Base-by-base conservation (phyloP, 2,113 vertebrate species). In the Gorsachius goisagi region DNA sequence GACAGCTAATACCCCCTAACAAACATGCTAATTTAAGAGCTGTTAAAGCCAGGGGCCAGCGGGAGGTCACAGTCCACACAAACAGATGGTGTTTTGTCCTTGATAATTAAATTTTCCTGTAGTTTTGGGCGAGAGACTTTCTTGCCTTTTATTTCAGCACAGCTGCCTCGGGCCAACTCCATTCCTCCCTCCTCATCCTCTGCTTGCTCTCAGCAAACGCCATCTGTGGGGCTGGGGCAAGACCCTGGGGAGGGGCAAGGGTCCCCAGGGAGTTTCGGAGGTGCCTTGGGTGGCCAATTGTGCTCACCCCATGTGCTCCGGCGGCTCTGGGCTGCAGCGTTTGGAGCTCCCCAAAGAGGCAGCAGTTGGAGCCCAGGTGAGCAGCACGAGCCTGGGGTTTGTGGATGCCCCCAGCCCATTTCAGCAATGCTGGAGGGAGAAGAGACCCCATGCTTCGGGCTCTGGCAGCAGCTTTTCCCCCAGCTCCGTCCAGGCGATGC, bases 31-130 rank as follows among this genome's bases (percentile, higher is more conserved):
- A 92, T 91, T 92, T 94, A 67, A 94, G 91, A 95, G 58, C 90
- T 90, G 55, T 56, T 93, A 85, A 85, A 88, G 80, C 89, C 76
- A 16, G 14, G 59, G 82, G 94, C 73, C 79, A 86, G 71, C 2
- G 0, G 32, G 87, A 95, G 95, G 93, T 95, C 94, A 90, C 73
- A 71, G 88, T 93, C 83, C 33, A 0, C 56, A 50, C 87, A 95
- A 93, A 92, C 96, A 97, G 95, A 97, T 97, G 97, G 88, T 87
- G 80, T 94, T 92, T 95, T 93, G 93, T 94, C 91, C 95, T 90
- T 89, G 95, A 18, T 94, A 96, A 96, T 92, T 96, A 90, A 92
- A 91, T 92, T 89, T 92, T 41, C 79, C 79, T 92, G 71, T 77
- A 74, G 64, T 91, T 94, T 83, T 72, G 93, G 64, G 90, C 0